A percentile compares a stretch with the other conserved stretches of the same genome.
Evolutionary conservation across 1,140 invertebrate species (phyloP).

Genomic region (Gerris buenoi): DNA sequence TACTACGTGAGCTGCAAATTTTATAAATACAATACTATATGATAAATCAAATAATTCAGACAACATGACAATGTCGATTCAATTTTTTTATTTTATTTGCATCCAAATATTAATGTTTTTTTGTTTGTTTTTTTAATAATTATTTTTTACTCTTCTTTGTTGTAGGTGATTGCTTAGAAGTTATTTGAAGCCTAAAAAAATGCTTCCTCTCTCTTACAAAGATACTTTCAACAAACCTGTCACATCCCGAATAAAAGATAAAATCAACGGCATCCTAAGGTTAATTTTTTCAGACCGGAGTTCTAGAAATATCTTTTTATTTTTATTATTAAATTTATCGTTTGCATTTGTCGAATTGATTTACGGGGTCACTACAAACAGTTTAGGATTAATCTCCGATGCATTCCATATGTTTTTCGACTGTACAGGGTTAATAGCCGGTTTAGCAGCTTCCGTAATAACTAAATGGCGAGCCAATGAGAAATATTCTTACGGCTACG

Average conservation of each 20-base stretch:
- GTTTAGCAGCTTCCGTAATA: constrained; percentile 79
- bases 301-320: constrained; percentile 88
- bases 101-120: no score
- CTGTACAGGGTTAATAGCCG: constrained; percentile 85
- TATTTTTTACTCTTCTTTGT: no score
- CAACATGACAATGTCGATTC: no score
- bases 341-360: constrained; percentile 92
- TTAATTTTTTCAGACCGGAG: constrained; percentile 83
- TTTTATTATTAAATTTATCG: constrained; percentile 81
- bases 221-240: constrained; percentile 40
- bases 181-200: no score
- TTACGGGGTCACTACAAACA: constrained; percentile 94
- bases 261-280: constrained; percentile 58
- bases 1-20: no score
- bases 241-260: constrained; percentile 40
- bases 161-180: no score
- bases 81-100: no score
- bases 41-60: no score
- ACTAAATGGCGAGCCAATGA: constrained; percentile 89
- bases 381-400: constrained; percentile 87
- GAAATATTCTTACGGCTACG: constrained; percentile 88
- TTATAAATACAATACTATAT: no score
- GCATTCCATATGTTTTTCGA: constrained; percentile 99
- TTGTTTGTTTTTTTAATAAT: no score
- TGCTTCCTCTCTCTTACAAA: constrained; percentile 62